phyloP scores from a whole-genome alignment of 1,140 invertebrate species.

The Drosophila jambulina region DNA sequence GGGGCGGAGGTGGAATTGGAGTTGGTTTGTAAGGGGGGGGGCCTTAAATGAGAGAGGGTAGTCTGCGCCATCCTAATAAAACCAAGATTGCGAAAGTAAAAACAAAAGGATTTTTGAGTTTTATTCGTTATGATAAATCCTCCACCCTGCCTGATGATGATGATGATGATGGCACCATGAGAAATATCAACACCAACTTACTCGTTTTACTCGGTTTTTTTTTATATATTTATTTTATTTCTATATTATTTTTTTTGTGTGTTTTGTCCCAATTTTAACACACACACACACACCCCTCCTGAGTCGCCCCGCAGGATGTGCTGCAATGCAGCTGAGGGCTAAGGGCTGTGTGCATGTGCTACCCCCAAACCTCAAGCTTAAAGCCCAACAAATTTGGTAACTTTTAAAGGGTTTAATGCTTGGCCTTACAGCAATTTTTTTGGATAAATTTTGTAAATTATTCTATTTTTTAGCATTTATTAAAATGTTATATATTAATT shows the following conservation, averaged over 20 bases:
- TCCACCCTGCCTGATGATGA: slow-evolving; percentile 35
- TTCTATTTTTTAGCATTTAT: background rate
- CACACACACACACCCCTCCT: background rate
- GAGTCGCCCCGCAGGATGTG: background rate
- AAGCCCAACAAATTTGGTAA: background rate
- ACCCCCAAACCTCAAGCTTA: background rate
- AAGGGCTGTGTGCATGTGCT: slow-evolving; percentile 1
- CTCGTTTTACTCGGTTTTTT: slow-evolving; percentile 30
- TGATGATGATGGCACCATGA: slow-evolving; percentile 45
- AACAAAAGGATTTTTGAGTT: slow-evolving; percentile 13
- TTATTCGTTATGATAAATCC: slow-evolving; percentile 28
- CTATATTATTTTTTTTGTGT: slow-evolving; percentile 13
- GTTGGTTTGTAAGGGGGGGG: background rate
- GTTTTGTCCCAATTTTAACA: slow-evolving; percentile 70
- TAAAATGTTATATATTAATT: background rate
- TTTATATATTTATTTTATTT: slow-evolving; percentile 33
- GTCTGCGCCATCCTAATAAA: slow-evolving; percentile 59
- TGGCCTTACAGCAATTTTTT: background rate
- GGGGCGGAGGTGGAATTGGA: background rate
- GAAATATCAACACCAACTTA: slow-evolving; percentile 71
- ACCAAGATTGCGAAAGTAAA: slow-evolving; percentile 57
- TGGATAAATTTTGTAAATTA: background rate
- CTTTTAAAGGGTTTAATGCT: background rate
- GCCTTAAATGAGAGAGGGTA: slow-evolving; percentile 15
- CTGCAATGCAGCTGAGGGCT: slow-evolving; percentile 27